Conservation (phyloP, 2,888 invertebrate species). For the Melipona bicolor region DNA sequence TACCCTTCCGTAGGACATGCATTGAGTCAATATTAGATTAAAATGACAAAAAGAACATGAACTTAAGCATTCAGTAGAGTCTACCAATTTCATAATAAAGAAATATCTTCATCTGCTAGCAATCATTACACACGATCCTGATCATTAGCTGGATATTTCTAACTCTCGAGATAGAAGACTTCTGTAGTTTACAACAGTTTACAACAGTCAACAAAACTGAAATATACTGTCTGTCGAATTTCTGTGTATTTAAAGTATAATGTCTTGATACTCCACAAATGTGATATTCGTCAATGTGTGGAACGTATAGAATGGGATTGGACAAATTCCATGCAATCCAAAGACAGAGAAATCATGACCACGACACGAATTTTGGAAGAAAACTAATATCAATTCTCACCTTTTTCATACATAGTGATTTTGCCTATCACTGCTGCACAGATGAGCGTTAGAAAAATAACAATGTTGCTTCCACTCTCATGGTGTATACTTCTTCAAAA, state of each 20-base stretch:
- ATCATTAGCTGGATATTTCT: slow-evolving; percentile 63
- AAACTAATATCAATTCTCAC: slow-evolving; percentile 40
- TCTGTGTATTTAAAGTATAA: slow-evolving; percentile 43
- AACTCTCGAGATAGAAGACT: slow-evolving; percentile 50
- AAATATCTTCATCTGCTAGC: neutral
- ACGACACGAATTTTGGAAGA: slow-evolving; percentile 68
- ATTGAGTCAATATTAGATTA: neutral
- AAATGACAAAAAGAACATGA: slow-evolving; percentile 19
- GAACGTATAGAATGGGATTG: slow-evolving; percentile 65
- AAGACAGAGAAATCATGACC: slow-evolving; percentile 70
- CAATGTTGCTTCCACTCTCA: too few species aligned
- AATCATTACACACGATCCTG: slow-evolving; percentile 25
- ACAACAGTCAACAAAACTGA: slow-evolving; percentile 51
- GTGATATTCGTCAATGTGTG: slow-evolving; percentile 67
- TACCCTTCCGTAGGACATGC: neutral
- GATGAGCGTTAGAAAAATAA: too few species aligned
- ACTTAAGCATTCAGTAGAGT: slow-evolving; percentile 63
- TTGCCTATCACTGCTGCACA: neutral
- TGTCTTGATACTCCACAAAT: slow-evolving; percentile 54
- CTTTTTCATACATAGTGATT: slow-evolving; percentile 37
- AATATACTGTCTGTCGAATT: slow-evolving; percentile 72
- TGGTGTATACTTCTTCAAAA: slow-evolving; percentile 39
- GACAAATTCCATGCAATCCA: slow-evolving; percentile 37
- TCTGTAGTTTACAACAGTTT: neutral
- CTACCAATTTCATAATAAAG: slow-evolving; percentile 60